These are phyloP conservation scores for Desmodus rotundus DNA, from an alignment of 2,113 vertebrate species.

Conservation along the genomic window DNA sequence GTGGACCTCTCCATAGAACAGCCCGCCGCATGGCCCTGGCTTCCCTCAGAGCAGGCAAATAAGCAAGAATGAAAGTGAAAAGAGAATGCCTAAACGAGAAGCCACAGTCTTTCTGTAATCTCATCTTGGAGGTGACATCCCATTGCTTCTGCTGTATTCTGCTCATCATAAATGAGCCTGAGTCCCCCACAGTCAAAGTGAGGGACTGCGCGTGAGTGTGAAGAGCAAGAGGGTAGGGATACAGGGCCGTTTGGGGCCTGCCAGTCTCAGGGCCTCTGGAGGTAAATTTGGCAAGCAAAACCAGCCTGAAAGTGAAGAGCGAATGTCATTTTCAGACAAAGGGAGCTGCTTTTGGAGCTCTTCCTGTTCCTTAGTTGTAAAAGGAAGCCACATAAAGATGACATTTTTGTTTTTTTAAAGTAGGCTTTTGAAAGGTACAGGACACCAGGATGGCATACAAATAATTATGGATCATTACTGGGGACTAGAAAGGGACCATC, in stretches of 20 bases:
- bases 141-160: neutral
- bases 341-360: neutral
- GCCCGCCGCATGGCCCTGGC: neutral
- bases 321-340: neutral
- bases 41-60: neutral
- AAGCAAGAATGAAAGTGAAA: neutral
- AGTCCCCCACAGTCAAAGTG: neutral
- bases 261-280: neutral
- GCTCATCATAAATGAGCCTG: neutral
- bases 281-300: constrained; percentile 6
- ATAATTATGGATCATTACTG: neutral
- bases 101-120: neutral
- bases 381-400: constrained; percentile 4
- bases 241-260: neutral
- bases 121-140: neutral
- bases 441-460: neutral
- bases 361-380: neutral
- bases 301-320: neutral
- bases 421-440: neutral
- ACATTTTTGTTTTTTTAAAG: neutral
- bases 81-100: neutral
- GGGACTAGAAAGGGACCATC: neutral
- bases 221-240: neutral
- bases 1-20: neutral
- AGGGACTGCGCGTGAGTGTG: neutral